Conservation (phyloP, 2,888 invertebrate genomes). For the Apodemia hepburni region DNA sequence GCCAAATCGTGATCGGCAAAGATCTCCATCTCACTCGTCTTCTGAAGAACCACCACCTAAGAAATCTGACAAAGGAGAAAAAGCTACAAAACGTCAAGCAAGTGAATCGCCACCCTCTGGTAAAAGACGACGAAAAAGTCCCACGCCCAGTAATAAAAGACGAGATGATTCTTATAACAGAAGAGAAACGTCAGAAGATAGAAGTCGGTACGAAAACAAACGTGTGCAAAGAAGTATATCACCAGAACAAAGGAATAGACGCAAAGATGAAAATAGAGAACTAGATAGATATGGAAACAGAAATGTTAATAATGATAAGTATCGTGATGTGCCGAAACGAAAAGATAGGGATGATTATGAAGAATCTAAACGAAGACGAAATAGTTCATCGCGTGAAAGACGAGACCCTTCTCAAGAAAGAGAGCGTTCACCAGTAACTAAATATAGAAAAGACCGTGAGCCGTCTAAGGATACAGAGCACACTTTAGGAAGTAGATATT, state of each 20-base stretch:
- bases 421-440: slow-evolving; percentile 43
- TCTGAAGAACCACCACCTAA: slow-evolving; percentile 41
- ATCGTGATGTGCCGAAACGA: slow-evolving; percentile 24
- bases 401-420: slow-evolving; percentile 49
- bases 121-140: slow-evolving; percentile 54
- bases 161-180: slow-evolving; percentile 44
- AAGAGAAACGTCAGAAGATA: slow-evolving; percentile 34
- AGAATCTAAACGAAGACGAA: slow-evolving; percentile 42
- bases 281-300: slow-evolving; percentile 45
- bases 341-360: slow-evolving; percentile 34
- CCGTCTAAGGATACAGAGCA: slow-evolving; percentile 9
- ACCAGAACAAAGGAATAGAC: slow-evolving; percentile 40
- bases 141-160: slow-evolving; percentile 45
- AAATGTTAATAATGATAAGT: slow-evolving; percentile 35
- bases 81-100: slow-evolving; percentile 42
- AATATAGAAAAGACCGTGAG: slow-evolving; percentile 21
- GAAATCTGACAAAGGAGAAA: slow-evolving; percentile 40
- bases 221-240: slow-evolving; percentile 44
- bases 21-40: slow-evolving; percentile 49
- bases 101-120: slow-evolving; percentile 58
- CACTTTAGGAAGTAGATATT: slow-evolving; percentile 9
- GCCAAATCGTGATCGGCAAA: slow-evolving; percentile 49
- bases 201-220: slow-evolving; percentile 39
- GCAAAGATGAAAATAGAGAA: slow-evolving; percentile 41
- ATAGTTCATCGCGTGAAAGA: slow-evolving; percentile 47